Evolutionary conservation across 2,888 invertebrate species (phyloP), one percentile per base, ranked within the genome.

Genomic region (Pollenia griseotomentosa): DNA sequence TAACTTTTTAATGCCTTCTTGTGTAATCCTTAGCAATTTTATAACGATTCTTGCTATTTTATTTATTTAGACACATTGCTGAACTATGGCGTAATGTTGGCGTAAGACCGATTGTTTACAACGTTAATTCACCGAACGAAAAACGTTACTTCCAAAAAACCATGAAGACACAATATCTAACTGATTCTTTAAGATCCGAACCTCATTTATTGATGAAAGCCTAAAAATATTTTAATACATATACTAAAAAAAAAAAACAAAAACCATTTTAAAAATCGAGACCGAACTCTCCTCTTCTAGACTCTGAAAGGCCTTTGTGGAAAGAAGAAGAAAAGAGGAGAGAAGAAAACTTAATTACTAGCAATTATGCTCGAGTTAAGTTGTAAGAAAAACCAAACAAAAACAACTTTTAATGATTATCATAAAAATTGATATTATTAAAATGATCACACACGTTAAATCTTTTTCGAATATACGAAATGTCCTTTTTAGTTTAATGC

Each of bases 141-240:
- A 94, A 94, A 88, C 93, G 93, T 33, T 94, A 94, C 89, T 94
- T 93, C 89, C 93, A 93, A 88, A 93, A 93, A 88, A 92, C 93
- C 7, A 93, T 93, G 91, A 93, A 93, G 89, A 93, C 93, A 42
- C 93, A 93, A 90, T 94, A 94, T 90, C 89, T 94, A 82, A 94
- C 93, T 12, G 93, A 93, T 89, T 93, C 93, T 14, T 87, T 94
- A 87, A 91, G 93, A 74, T 93, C 93, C 63, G 93, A 94, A 86
- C 93, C 93, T 40, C 93, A 93, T 90, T 89, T 93, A 48, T 89
- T 93, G 84, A 91, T 92, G 90, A 93, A 93, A 87, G 91, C 92
- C 85, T 93, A 51, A 61, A 14, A 51, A 61, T 42, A 59, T 44
- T 46, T 46, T 53, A 48, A 66, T 61, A 33, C 33, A 33, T 33